Conservation (phyloP, 1,140 invertebrate species). For the Pogonognathellus flavescens region DNA sequence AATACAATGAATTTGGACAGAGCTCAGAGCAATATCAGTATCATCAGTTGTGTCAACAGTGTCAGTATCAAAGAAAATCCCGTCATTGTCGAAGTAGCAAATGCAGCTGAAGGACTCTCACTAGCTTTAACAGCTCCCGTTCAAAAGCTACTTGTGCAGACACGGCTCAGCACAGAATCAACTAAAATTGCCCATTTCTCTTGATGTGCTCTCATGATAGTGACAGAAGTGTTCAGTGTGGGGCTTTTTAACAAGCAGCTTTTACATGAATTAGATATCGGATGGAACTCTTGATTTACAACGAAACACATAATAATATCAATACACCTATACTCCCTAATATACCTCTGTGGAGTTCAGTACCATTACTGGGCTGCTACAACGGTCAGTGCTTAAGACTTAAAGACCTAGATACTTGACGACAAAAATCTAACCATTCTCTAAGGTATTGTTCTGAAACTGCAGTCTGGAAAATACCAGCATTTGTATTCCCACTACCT, state of each 20-base stretch:
- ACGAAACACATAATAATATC: not conserved
- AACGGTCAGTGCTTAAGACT: too few species aligned
- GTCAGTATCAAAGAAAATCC: not conserved
- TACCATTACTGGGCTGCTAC: too few species aligned
- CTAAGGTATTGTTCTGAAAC: too few species aligned
- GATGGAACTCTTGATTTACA: not conserved
- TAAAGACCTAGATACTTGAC: too few species aligned
- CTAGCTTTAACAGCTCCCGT: not conserved
- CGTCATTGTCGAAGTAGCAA: not conserved
- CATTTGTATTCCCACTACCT: too few species aligned
- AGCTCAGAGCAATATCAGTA: not conserved
- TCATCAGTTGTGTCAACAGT: conserved; percentile 10
- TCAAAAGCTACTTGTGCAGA: not conserved
- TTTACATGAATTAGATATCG: not conserved
- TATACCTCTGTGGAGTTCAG: too few species aligned
- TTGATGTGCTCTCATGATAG: not conserved
- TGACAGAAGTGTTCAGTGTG: not conserved
- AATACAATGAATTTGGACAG: conserved; percentile 13
- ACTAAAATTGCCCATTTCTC: not conserved
- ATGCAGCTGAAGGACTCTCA: not conserved
- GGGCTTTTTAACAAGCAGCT: not conserved
- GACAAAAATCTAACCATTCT: too few species aligned
- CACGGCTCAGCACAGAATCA: not conserved
- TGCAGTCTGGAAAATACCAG: too few species aligned
- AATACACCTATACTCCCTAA: too few species aligned